Evolutionary conservation across 2,888 invertebrate genomes (phyloP), one percentile per base, ranked within the genome.

Genomic region (Artemia sinica): DNA sequence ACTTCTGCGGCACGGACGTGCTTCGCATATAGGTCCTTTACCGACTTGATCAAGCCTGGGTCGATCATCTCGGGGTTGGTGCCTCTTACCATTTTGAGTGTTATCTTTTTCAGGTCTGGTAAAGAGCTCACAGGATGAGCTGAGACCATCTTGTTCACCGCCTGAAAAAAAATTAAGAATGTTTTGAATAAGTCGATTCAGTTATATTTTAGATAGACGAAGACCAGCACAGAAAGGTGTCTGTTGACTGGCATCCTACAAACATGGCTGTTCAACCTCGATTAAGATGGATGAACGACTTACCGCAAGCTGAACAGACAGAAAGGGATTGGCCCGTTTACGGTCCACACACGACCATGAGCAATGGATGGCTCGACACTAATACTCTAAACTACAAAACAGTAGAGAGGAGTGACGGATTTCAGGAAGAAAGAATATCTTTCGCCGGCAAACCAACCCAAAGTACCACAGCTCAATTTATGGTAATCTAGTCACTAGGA

Each of bases 261-360:
- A 18, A 18, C 18, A 18, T 18, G 18, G 18, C 18, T 18, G 18
- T 52, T 52, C 52, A 52, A 52, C 52, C 52, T 52, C 52, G 1
- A n/a, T 52, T 52, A 52, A 52, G 12, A 52, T 52, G 52, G 52
- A 52, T 18, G 52, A 52, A 52, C 52, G 52, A 13, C 52, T 52
- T 52, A n/a, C 52, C 52, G 52, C 52, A 52, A 52, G 52, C 52
- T 52, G 52, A n/a, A 52, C 52, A 52, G 13, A 52, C 52, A 52
- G 52, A n/a, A 12, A 52, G 52, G 52, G n/a, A 52, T n/a, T n/a
- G 52, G 52, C 52, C 12, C 52, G 52, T 52, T 52, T 52, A 52
- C 52, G 52, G 52, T 52, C 52, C 52, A 52, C 52, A 52, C 52
- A 52, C 52, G 52, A 52, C 52, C 52, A 52, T 52, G 52, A 52